phyloP scores from a whole-genome alignment of 2,888 invertebrate species.

The Dynastes hyllus region DNA sequence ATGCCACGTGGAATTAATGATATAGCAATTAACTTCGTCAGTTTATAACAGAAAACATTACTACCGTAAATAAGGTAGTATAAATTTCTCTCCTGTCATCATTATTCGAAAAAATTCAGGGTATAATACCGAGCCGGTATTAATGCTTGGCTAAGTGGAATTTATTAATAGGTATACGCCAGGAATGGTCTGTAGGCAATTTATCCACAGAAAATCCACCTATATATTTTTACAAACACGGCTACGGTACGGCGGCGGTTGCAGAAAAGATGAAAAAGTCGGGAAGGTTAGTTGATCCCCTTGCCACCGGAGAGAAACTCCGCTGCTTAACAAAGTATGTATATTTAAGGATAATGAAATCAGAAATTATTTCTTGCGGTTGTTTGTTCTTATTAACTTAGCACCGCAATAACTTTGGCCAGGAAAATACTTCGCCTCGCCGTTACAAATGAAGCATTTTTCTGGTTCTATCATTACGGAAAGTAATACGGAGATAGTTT shows the following conservation, averaged over 20 bases:
- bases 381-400: neutral
- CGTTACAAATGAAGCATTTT: too few relatives aligned
- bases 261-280: neutral
- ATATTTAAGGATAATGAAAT: neutral
- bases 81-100: neutral
- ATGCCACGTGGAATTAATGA: too few relatives aligned
- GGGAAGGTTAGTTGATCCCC: neutral
- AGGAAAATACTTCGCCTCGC: too few relatives aligned
- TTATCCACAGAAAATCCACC: conserved; percentile 14
- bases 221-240: neutral
- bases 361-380: neutral
- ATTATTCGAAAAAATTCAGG: neutral
- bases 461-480: too few relatives aligned
- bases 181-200: conserved; percentile 4
- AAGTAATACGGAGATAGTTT: too few relatives aligned
- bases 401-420: neutral
- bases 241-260: neutral
- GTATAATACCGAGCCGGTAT: neutral
- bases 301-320: too few relatives aligned
- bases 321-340: neutral
- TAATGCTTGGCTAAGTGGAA: conserved; percentile 25
- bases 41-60: neutral
- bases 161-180: conserved; percentile 21
- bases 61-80: neutral
- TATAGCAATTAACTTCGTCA: too few relatives aligned